Evolutionary conservation across 2,888 invertebrate genomes (phyloP).

Genomic region (Toxonevra muliebris): DNA sequence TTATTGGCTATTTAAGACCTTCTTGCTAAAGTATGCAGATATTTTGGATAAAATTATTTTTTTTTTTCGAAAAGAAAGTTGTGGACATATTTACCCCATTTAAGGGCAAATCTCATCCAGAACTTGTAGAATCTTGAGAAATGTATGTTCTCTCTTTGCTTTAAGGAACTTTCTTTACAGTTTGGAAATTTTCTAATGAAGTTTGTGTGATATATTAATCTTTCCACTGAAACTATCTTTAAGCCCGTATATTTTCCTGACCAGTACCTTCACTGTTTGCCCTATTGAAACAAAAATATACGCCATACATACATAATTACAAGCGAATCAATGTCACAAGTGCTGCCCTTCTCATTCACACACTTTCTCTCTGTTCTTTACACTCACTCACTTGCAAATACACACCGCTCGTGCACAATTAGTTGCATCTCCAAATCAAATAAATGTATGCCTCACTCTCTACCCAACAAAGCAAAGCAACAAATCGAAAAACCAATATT

Average conservation of each 20-base stretch:
- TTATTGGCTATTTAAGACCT: too few species aligned
- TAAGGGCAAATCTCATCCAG: too few species aligned
- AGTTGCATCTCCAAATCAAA: conserved; percentile 38
- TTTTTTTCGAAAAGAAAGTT: too few species aligned
- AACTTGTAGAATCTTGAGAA: too few species aligned
- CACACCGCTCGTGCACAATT: conserved; percentile 14
- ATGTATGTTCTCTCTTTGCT: too few species aligned
- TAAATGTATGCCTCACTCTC: conserved; percentile 27
- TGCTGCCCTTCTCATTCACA: conserved; percentile 4
- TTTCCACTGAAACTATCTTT: too few species aligned
- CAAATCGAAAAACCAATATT: conserved; percentile 29
- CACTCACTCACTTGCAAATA: conserved; percentile 4
- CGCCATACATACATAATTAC: conserved; percentile 21
- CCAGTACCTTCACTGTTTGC: conserved; percentile 37
- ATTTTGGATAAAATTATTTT: too few species aligned
- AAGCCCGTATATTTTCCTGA: background rate
- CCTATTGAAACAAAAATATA: conserved; percentile 46
- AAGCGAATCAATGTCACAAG: conserved; percentile 45
- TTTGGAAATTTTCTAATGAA: too few species aligned
- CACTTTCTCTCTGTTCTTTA: conserved; percentile 3
- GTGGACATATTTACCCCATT: too few species aligned
- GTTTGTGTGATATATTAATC: too few species aligned
- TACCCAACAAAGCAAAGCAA: conserved; percentile 5
- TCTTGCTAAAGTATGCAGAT: too few species aligned
- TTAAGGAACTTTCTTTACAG: too few species aligned